Evolutionary conservation across 2,113 vertebrate genomes (phyloP), one percentile per base, ranked within the genome.

Genomic region (Octodon degus): DNA sequence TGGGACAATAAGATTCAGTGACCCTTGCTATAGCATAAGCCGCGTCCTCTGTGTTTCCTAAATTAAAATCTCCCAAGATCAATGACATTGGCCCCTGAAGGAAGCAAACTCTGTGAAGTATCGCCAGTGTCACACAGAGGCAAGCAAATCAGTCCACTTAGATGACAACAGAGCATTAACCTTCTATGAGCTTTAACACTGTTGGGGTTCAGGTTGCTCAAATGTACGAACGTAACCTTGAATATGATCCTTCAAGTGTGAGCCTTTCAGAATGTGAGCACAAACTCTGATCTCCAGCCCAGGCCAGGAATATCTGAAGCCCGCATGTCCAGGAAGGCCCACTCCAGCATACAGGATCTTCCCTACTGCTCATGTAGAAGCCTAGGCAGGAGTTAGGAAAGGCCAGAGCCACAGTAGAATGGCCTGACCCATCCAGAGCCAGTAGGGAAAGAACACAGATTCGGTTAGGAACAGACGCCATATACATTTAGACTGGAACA

Each of bases 1-100:
- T 74, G 87, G 72, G 86, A 95, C 90, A 97, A 93, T 67, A 79
- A 79, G 95, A 95, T 92, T 27, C 91, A 91, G 37, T 93, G 90
- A 95, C 95, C 76, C 65, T 92, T 3, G 77, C 70, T 47, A 67
- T 37, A 90, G 79, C 30, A n/a, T 50, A 65, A 77, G 17, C 47
- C 9, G 30, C 68, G 37, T 85, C 85, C 63, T 94, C 86, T 60
- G 50, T 65, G 53, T 90, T 96, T 81, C 86, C 70, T 97, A 86
- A 96, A 97, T 94, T 86, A 85, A 96, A 96, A 93, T 96, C 80
- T 81, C 88, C 95, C 47, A 91, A 72, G 55, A 93, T 82, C 70
- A 90, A 86, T 2, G 0, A 63, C 63, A 4, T 32, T 58, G 80
- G 95, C 40, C 87, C 84, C 92, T 63, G 60, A 93, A 97, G 77